These are phyloP conservation scores for Entosphenus tridentatus DNA, from an alignment of 2,113 vertebrate genomes.

Conservation along the genomic window DNA sequence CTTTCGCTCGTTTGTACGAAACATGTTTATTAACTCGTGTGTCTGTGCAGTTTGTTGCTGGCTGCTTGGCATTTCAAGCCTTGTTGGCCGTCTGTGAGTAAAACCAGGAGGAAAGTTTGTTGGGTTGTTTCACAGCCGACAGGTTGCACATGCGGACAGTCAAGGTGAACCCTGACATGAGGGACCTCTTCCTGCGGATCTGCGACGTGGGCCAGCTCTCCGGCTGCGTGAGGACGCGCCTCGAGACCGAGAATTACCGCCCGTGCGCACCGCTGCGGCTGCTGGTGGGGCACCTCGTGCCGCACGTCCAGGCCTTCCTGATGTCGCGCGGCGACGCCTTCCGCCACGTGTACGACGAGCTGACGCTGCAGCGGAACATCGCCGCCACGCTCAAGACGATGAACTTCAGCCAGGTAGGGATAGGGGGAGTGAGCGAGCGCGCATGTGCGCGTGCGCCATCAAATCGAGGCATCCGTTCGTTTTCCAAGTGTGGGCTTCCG, in stretches of 20 bases:
- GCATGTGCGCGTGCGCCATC: too few relatives aligned
- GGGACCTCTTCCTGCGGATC: conserved; percentile 25
- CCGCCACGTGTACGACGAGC: conserved; percentile 17
- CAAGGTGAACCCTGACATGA: not conserved
- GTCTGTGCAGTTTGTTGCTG: too few relatives aligned
- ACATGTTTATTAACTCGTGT: too few relatives aligned
- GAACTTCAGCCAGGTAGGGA: conserved; percentile 22
- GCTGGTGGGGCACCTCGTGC: conserved; percentile 21
- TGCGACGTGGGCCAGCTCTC: conserved; percentile 22
- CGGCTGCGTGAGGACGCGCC: conserved; percentile 17
- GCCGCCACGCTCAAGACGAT: conserved; percentile 18
- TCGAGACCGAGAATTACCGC: conserved; percentile 22
- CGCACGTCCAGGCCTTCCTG: conserved; percentile 28
- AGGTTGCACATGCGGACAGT: too few relatives aligned
- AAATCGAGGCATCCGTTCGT: too few relatives aligned
- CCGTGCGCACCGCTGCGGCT: conserved; percentile 22
- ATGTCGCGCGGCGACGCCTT: conserved; percentile 23
- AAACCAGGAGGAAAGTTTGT: too few relatives aligned
- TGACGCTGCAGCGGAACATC: conserved; percentile 17
- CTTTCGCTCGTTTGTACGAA: too few relatives aligned
- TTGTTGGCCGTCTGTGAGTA: too few relatives aligned
- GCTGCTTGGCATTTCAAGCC: too few relatives aligned
- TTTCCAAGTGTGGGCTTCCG: not conserved
- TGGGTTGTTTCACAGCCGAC: too few relatives aligned
- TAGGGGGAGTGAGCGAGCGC: too few relatives aligned